Percentiles rank a stretch among this genome's conserved stretches.
Conservation (phyloP, 2,797 vertebrate genomes). For the Takifugu rubripes region DNA sequence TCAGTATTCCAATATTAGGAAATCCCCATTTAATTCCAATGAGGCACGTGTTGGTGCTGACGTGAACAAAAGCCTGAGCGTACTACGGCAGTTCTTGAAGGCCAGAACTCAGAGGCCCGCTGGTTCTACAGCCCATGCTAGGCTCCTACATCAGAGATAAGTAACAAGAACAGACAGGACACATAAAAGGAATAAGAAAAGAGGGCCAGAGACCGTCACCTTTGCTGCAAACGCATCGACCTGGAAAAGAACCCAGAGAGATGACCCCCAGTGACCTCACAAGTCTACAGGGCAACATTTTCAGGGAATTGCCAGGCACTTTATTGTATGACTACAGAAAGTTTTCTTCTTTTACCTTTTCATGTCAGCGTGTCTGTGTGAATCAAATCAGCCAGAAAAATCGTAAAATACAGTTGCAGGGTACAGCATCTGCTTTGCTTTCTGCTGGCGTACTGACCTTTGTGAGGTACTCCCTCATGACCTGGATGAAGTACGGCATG, state of each 20-base stretch:
- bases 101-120: slow-evolving; percentile 47
- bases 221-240: slow-evolving; percentile 86
- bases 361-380: background rate
- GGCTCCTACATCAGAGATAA: slow-evolving; percentile 72
- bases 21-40: too few relatives aligned
- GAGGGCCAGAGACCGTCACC: slow-evolving; percentile 83
- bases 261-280: slow-evolving; percentile 59
- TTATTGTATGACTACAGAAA: background rate
- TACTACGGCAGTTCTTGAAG: slow-evolving; percentile 25
- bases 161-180: slow-evolving; percentile 63
- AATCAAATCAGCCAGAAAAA: background rate
- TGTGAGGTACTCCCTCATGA: slow-evolving; percentile 88
- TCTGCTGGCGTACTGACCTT: slow-evolving; percentile 75
- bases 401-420: background rate
- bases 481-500: slow-evolving; percentile 93
- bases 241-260: slow-evolving; percentile 83
- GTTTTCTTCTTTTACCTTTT: background rate
- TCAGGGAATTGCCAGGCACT: slow-evolving; percentile 16
- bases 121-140: slow-evolving; percentile 73
- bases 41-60: slow-evolving; percentile 20
- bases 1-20: too few relatives aligned
- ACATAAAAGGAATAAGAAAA: slow-evolving; percentile 62
- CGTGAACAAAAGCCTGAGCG: slow-evolving; percentile 52
- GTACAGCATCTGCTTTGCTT: background rate
- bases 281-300: slow-evolving; percentile 44